Evolutionary conservation across 2,113 vertebrate genomes (phyloP).

Genomic region (Archilochus colubris): DNA sequence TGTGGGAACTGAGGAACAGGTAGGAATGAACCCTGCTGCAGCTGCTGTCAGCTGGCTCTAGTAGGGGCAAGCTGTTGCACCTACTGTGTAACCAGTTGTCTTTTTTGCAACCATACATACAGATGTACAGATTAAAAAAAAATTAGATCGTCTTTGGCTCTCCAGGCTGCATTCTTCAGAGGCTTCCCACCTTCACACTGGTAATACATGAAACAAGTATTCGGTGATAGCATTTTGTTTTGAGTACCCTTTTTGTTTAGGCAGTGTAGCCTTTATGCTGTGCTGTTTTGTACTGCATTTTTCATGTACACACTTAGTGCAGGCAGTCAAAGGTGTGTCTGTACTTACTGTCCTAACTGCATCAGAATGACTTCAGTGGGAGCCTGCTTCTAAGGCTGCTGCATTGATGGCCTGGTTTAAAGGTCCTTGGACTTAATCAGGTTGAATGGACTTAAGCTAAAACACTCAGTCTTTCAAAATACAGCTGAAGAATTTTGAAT

Average conservation of each 20-base stretch:
- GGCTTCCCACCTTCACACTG: background rate
- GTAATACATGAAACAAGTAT: background rate
- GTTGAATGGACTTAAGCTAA: background rate
- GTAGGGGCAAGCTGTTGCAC: background rate
- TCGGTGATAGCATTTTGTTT: background rate
- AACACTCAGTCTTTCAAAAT: background rate
- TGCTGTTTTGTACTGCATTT: background rate
- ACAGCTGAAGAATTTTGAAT: background rate
- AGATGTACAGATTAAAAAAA: background rate
- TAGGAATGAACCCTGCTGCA: background rate
- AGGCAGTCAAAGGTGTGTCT: background rate
- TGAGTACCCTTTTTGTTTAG: background rate
- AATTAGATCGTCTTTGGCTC: background rate
- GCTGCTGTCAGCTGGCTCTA: background rate
- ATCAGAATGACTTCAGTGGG: background rate
- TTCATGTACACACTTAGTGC: accelerated
- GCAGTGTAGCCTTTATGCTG: background rate
- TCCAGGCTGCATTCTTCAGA: background rate
- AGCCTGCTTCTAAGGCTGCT: background rate
- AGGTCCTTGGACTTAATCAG: background rate
- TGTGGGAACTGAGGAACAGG: background rate
- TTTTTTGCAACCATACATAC: background rate
- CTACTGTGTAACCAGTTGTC: background rate
- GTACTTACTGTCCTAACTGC: background rate
- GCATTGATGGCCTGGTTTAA: background rate